These are phyloP conservation scores for Turnix velox DNA, from an alignment of 2,113 vertebrate genomes.

Conservation along the genomic window DNA sequence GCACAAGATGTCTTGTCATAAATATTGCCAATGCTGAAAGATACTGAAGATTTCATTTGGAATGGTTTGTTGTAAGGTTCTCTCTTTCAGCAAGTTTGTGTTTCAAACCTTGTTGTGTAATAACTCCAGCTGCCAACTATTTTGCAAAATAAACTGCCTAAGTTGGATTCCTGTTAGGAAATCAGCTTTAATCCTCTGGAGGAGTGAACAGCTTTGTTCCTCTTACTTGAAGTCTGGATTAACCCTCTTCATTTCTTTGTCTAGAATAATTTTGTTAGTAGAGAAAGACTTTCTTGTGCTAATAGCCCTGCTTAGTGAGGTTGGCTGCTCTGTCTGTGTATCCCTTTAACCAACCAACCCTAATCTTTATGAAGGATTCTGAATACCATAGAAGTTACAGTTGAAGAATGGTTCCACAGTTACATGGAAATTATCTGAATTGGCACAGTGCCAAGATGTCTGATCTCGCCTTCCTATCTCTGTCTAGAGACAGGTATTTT, in stretches of 20 bases:
- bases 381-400: not conserved
- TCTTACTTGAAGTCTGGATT: conserved; percentile 6
- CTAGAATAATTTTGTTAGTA: not conserved
- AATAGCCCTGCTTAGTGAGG: not conserved
- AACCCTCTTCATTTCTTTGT: not conserved
- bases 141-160: conserved; percentile 56
- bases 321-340: not conserved
- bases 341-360: not conserved
- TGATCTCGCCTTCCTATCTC: not conserved
- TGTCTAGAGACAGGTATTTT: not conserved
- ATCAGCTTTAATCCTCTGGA: conserved; percentile 48
- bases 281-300: not conserved
- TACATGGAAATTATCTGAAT: not conserved
- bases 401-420: not conserved
- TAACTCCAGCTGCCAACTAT: conserved; percentile 24
- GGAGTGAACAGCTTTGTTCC: conserved; percentile 33
- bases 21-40: conserved; percentile 9
- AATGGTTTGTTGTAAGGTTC: conserved; percentile 28
- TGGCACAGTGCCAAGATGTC: not conserved
- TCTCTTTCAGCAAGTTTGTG: conserved; percentile 52
- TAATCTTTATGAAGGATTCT: not conserved
- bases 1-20: conserved; percentile 4
- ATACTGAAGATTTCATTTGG: conserved; percentile 28
- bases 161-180: conserved; percentile 55
- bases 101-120: conserved; percentile 44